Evolutionary conservation across 2,888 invertebrate genomes (phyloP).

Genomic region (Pachliopta kotzebuea): DNA sequence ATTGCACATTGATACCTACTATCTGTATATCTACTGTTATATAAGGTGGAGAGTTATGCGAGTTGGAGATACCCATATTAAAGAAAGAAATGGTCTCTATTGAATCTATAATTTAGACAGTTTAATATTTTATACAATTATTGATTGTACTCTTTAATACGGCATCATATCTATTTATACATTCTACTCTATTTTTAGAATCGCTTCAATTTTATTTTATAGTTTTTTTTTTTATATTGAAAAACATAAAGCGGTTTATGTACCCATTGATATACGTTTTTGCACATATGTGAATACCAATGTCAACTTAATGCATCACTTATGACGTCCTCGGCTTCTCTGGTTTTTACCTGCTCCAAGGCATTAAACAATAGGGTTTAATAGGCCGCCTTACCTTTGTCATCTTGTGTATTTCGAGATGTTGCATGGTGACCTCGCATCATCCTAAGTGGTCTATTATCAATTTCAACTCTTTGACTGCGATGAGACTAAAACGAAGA

Average conservation of each 20-base stretch:
- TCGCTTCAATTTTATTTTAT: too few relatives aligned
- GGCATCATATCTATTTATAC: too few relatives aligned
- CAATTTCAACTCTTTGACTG: slow-evolving; percentile 31
- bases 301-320: slow-evolving; percentile 19
- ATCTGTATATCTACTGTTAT: not conserved
- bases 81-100: not conserved
- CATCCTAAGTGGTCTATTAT: slow-evolving; percentile 49
- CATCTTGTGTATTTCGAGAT: slow-evolving; percentile 42
- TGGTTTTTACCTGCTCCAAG: slow-evolving; percentile 25
- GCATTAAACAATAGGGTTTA: slow-evolving; percentile 26
- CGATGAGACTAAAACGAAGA: not conserved
- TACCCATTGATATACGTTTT: not conserved
- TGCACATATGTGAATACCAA: slow-evolving; percentile 2
- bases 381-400: slow-evolving; percentile 40
- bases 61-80: not conserved
- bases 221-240: too few relatives aligned
- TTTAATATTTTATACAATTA: not conserved
- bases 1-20: not conserved
- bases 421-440: slow-evolving; percentile 46
- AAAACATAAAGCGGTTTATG: not conserved
- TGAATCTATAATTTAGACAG: not conserved
- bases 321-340: slow-evolving; percentile 19
- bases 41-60: not conserved
- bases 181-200: too few relatives aligned
- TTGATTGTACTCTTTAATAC: too few relatives aligned